phyloP scores from a whole-genome alignment of 2,888 invertebrate genomes.

The Apoderus coryli region DNA sequence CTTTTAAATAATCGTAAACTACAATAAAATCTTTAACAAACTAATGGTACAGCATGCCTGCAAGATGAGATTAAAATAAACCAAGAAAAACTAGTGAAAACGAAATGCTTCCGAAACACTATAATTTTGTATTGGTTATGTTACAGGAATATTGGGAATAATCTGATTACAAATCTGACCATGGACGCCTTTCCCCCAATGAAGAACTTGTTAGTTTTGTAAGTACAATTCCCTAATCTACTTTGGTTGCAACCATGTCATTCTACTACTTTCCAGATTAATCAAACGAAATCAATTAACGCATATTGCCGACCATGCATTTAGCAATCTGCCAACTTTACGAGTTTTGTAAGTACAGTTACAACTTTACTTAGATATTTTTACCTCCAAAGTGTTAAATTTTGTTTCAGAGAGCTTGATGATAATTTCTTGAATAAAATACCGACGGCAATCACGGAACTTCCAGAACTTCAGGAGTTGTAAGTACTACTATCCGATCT shows the following conservation, averaged over 20 bases:
- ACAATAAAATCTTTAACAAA: too few relatives aligned
- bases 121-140: too few relatives aligned
- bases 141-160: constrained; percentile 69
- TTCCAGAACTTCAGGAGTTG: constrained; percentile 70
- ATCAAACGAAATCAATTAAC: constrained; percentile 75
- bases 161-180: constrained; percentile 54
- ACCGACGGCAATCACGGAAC: constrained; percentile 58
- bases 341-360: constrained; percentile 68
- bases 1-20: too few relatives aligned
- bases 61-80: too few relatives aligned
- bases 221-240: too few relatives aligned
- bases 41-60: too few relatives aligned
- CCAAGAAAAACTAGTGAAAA: too few relatives aligned
- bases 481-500: constrained; percentile 56
- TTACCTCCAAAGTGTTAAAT: background rate
- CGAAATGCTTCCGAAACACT: too few relatives aligned
- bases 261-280: too few relatives aligned
- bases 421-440: constrained; percentile 61
- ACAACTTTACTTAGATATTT: too few relatives aligned
- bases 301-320: constrained; percentile 62
- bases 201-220: constrained; percentile 64
- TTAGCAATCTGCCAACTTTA: constrained; percentile 62
- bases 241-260: too few relatives aligned
- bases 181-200: constrained; percentile 55
- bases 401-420: constrained; percentile 53